Conservation (phyloP, 2,113 vertebrate genomes). For the Seriola quinqueradiata region DNA sequence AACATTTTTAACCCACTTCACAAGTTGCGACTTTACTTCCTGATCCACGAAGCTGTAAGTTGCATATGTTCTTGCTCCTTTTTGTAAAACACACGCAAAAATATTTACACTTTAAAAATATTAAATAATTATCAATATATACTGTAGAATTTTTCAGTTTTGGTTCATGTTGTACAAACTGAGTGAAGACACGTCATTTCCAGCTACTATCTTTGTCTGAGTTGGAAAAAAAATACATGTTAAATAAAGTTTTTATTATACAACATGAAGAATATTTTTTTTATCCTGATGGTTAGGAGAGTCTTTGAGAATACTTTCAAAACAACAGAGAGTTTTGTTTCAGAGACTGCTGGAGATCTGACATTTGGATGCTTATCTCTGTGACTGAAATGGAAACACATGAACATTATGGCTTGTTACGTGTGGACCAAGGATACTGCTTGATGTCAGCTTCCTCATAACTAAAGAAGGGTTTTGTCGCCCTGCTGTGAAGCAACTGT, state of each 20-base stretch:
- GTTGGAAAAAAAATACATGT: neutral
- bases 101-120: neutral
- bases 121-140: neutral
- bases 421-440: neutral
- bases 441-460: neutral
- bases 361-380: neutral
- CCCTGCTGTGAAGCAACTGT: neutral
- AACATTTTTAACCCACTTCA: neutral
- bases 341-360: neutral
- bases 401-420: neutral
- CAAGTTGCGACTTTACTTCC: neutral
- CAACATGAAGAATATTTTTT: neutral
- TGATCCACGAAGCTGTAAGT: neutral
- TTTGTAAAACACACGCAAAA: neutral
- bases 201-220: neutral
- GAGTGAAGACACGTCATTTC: too few relatives aligned
- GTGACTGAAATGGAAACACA: neutral
- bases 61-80: neutral
- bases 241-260: too few relatives aligned
- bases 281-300: neutral
- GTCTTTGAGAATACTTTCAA: neutral
- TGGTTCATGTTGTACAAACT: neutral
- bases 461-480: neutral
- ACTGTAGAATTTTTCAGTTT: neutral
- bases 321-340: neutral